Conservation (phyloP, 2,888 invertebrate species). For the Hyalella azteca region DNA sequence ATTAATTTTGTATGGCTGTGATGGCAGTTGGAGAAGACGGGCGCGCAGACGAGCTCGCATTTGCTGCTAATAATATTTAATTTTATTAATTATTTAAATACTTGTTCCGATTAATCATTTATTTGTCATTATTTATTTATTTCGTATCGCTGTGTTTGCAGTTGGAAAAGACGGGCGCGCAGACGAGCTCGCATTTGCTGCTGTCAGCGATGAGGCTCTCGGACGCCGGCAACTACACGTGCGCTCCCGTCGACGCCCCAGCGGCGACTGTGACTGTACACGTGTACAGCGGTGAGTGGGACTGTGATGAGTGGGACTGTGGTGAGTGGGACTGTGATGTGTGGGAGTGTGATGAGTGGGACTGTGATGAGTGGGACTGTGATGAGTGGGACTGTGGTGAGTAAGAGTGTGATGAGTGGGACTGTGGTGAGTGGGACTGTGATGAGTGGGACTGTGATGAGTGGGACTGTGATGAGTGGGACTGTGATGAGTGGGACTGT, state of each 20-base stretch:
- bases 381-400: neutral
- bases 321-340: neutral
- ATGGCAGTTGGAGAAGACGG: constrained; percentile 54
- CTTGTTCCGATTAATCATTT: no score
- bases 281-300: constrained; percentile 47
- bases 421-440: neutral
- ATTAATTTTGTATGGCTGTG: no score
- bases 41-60: constrained; percentile 50
- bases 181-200: constrained; percentile 50
- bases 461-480: no score
- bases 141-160: neutral
- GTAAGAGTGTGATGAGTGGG: neutral
- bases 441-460: neutral
- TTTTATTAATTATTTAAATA: no score
- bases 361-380: neutral
- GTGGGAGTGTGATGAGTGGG: neutral
- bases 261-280: constrained; percentile 48
- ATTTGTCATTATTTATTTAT: no score
- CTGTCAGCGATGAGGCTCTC: constrained; percentile 42
- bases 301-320: neutral
- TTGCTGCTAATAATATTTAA: no score
- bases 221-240: constrained; percentile 54
- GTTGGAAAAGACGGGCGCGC: constrained; percentile 52
- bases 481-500: no score
- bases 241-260: constrained; percentile 51